Conservation (phyloP, 2,888 invertebrate species). For the Apamea anceps region DNA sequence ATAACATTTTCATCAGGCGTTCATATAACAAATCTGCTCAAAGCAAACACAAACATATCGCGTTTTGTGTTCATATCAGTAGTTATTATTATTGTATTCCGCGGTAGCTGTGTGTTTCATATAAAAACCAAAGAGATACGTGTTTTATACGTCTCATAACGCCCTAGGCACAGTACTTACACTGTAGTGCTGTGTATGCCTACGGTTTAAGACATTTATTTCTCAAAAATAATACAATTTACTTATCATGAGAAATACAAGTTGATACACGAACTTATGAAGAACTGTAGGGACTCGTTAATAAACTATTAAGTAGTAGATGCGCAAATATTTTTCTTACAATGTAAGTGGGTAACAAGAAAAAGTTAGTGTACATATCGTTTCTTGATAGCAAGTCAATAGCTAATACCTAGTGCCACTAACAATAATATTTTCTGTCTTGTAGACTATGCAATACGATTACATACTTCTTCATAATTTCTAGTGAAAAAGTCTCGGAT, state of each 20-base stretch:
- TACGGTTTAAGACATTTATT: neutral
- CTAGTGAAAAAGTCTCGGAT: neutral
- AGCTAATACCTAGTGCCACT: constrained; percentile 1
- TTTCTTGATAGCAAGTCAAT: neutral
- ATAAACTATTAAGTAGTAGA: neutral
- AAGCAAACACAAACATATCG: constrained; percentile 12
- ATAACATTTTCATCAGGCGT: constrained; percentile 58
- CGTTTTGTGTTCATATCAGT: constrained; percentile 26
- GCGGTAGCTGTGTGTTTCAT: constrained; percentile 8
- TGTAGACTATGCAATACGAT: neutral
- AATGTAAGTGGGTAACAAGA: neutral
- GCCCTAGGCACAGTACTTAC: constrained; percentile 34
- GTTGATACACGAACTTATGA: neutral
- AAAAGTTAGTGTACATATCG: neutral
- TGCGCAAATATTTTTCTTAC: neutral
- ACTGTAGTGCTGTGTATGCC: constrained; percentile 2
- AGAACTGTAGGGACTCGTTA: neutral
- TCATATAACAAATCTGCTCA: constrained; percentile 6
- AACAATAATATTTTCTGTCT: constrained; percentile 15
- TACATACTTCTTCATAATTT: neutral
- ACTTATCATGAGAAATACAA: neutral
- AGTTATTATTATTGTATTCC: constrained; percentile 33
- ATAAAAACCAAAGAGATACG: constrained; percentile 32
- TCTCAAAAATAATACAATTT: neutral
- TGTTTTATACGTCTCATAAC: constrained; percentile 8